Conservation (phyloP, 2,888 invertebrate species). For the Ferrisia virgata region DNA sequence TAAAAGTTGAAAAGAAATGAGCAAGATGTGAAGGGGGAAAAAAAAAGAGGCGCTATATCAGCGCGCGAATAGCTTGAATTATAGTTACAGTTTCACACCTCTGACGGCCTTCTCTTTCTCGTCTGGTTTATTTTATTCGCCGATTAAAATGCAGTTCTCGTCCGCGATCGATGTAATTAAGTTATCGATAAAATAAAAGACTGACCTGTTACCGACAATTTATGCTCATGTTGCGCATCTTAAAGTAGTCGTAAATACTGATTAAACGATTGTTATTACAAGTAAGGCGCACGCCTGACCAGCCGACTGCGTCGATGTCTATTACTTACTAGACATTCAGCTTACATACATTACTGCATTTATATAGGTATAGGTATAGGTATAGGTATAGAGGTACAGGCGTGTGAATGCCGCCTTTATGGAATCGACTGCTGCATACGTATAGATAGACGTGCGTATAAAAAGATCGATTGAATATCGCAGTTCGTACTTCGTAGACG, state of each 20-base stretch:
- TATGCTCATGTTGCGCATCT: constrained; percentile 23
- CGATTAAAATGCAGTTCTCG: constrained; percentile 29
- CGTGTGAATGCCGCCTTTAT: no score
- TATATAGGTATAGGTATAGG: no score
- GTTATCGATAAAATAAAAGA: constrained; percentile 27
- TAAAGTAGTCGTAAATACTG: constrained; percentile 26
- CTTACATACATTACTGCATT: no score
- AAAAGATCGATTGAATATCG: no score
- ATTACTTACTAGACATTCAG: background rate
- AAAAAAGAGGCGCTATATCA: background rate
- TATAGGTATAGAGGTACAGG: no score
- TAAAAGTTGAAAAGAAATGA: background rate
- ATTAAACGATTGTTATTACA: constrained; percentile 18
- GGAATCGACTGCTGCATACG: no score
- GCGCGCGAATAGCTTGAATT: background rate
- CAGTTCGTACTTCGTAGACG: no score
- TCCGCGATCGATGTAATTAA: constrained; percentile 12
- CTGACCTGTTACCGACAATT: constrained; percentile 24
- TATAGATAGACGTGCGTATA: no score
- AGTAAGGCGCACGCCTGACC: background rate
- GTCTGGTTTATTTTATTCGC: background rate
- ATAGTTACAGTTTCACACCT: constrained; percentile 5
- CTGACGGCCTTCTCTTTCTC: background rate
- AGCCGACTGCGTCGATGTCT: background rate
- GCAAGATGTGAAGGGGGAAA: background rate